These are phyloP conservation scores for Nesogale talazaci DNA, from an alignment of 2,113 vertebrate species.

Conservation along the genomic window DNA sequence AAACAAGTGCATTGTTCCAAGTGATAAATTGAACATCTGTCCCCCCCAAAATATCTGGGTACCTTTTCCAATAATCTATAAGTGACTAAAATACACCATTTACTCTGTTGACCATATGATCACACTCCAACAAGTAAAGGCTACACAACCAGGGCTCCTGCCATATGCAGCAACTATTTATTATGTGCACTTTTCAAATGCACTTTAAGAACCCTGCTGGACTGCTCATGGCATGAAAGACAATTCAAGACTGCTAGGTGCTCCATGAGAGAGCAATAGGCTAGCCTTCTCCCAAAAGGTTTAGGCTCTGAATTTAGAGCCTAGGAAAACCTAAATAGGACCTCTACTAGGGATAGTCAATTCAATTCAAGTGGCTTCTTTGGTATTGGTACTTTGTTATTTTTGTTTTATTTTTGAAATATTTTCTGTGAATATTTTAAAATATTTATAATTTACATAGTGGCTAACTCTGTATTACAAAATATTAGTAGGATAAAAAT, in stretches of 20 bases:
- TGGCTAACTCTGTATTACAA: neutral
- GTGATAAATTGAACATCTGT: slow-evolving; percentile 11
- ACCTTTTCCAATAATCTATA: neutral
- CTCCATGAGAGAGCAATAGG: too few species aligned
- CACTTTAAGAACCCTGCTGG: too few species aligned
- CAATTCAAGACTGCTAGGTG: too few species aligned
- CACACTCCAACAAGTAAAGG: too few species aligned
- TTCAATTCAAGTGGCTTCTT: too few species aligned
- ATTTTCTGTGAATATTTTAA: neutral
- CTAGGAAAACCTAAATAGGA: too few species aligned
- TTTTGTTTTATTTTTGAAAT: slow-evolving; percentile 4
- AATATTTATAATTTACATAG: neutral
- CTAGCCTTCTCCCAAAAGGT: too few species aligned
- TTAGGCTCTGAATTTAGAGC: too few species aligned
- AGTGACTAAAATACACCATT: neutral
- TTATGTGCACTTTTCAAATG: neutral
- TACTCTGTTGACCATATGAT: neutral
- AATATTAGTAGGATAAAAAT: neutral
- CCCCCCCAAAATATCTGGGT: neutral
- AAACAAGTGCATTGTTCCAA: slow-evolving; percentile 22
- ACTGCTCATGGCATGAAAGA: too few species aligned
- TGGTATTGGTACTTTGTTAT: too few species aligned
- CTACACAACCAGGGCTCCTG: neutral
- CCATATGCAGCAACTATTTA: neutral
- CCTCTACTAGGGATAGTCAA: too few species aligned